Evolutionary conservation across 2,888 invertebrate genomes (phyloP).

Genomic region (Perizoma affinitatum): DNA sequence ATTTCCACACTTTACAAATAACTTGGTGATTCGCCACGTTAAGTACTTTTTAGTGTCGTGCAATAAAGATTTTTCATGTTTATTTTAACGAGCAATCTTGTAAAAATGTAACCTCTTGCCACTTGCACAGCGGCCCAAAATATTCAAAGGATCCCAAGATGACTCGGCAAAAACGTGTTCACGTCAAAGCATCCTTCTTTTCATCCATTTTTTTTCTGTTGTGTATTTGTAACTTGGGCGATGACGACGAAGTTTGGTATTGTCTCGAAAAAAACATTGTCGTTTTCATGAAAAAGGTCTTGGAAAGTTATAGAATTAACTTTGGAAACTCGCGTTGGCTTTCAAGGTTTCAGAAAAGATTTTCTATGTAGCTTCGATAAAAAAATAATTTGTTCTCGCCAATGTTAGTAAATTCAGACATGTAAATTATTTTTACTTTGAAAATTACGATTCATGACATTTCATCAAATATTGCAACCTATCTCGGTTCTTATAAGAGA

Average conservation of each 20-base stretch:
- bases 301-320: conserved; percentile 2
- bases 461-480: too few relatives aligned
- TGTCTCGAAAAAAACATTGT: conserved; percentile 24
- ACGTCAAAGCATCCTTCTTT: conserved; percentile 28
- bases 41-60: too few relatives aligned
- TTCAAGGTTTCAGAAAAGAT: background rate
- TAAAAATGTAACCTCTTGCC: conserved; percentile 12
- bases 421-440: too few relatives aligned
- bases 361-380: background rate
- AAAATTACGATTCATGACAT: too few relatives aligned
- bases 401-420: too few relatives aligned
- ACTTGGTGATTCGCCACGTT: too few relatives aligned
- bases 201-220: conserved; percentile 30
- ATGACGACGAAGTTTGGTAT: conserved; percentile 23
- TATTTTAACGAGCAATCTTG: too few relatives aligned
- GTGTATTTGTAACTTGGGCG: conserved; percentile 26
- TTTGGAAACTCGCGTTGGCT: background rate
- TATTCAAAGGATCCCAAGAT: conserved; percentile 29
- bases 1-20: too few relatives aligned
- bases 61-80: too few relatives aligned
- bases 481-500: too few relatives aligned
- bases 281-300: conserved; percentile 1
- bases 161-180: conserved; percentile 24
- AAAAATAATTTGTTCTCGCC: background rate
- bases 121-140: conserved; percentile 19